Base-by-base conservation (phyloP, 2,888 invertebrate genomes). In the Netelia inedita region DNA sequence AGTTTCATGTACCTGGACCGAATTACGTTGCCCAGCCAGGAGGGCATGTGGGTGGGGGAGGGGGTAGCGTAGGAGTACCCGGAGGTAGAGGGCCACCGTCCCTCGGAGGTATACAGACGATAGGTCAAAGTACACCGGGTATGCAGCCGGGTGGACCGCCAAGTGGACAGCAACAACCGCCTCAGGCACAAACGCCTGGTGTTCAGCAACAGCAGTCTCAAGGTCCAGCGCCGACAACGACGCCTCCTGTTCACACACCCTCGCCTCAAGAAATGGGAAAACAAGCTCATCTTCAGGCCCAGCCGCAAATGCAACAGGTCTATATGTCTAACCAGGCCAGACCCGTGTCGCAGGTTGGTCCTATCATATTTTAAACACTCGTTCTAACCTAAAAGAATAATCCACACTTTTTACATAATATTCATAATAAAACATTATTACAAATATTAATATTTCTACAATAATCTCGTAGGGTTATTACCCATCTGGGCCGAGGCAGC, bases 1-100 rank as follows among this genome's bases (percentile, higher is more conserved):
- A 93, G 79, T 93, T 92, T 91, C 93, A 93, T 91, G 93, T 93
- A 88, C 90, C 92, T 86, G 92, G 92, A 88, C 92, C 92, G 88
- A 93, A 91, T 89, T 93, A 92, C 92, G 91, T 91, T 85, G 92
- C 91, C 91, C 93, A 93, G 89, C 91, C 92, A 90, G 93, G 93
- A 86, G 92, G 92, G 89, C 93, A 93, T 89, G 93, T 93, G 90
- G 93, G 92, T 66, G 93, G 92, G 82, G 93, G 92, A 79, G 93
- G 92, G 86, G 91, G 89, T 87, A 91, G 89, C 85, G 90, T 93
- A 89, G 93, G 92, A 87, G 92, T 93, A 85, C 91, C 92, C 41
- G 92, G 93, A 57, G 92, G 91, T 57, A 92, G 93, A 89, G 92
- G 92, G 82, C 93, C 92, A 85, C 91, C 91, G 75, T 89, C 91